Evolutionary conservation across 2,113 vertebrate species (phyloP).

Genomic region (Xenus cinereus): DNA sequence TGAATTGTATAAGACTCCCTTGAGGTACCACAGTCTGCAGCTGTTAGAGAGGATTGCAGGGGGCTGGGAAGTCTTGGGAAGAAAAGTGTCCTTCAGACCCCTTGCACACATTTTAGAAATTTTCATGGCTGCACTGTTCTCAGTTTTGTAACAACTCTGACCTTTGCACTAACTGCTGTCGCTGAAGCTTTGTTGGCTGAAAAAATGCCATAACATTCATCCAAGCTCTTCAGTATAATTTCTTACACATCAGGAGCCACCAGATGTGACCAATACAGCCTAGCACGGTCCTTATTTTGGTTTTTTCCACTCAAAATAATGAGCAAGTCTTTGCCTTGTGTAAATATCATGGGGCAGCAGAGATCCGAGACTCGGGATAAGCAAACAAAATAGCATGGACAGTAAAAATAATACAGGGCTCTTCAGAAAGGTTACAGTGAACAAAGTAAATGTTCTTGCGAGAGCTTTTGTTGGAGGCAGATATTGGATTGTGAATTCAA

Average conservation of each 20-base stretch:
- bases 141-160: neutral
- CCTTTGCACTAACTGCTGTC: neutral
- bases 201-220: neutral
- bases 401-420: neutral
- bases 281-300: rapidly evolving
- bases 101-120: neutral
- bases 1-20: neutral
- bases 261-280: neutral
- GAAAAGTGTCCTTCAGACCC: neutral
- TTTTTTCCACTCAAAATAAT: neutral
- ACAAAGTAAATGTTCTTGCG: slow-evolving; percentile 12
- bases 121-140: neutral
- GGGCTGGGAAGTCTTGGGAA: neutral
- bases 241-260: neutral
- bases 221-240: neutral
- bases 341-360: neutral
- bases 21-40: neutral
- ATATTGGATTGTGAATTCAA: neutral
- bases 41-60: rapidly evolving
- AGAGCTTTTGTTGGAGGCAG: neutral
- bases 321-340: neutral
- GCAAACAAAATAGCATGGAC: neutral
- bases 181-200: neutral
- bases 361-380: neutral
- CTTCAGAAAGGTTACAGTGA: slow-evolving; percentile 51